Evolutionary conservation across 2,888 invertebrate genomes (phyloP), one percentile per base, ranked within the genome.

Genomic region (Hirtodrosophila trivittata): DNA sequence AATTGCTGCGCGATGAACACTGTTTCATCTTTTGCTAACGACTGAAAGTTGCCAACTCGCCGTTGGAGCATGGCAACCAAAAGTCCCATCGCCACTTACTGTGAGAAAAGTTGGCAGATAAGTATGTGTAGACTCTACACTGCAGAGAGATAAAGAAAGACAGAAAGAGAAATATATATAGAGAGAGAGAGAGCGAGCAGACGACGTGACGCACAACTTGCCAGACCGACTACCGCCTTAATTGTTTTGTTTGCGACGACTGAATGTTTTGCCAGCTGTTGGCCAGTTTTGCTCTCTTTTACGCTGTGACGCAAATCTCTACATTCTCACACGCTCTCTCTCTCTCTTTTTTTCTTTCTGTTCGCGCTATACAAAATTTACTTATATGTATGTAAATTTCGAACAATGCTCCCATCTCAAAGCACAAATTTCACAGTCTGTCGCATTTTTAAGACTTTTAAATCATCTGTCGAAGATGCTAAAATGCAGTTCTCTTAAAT

Each of bases 21-120:
- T 88, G 81, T 90, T 87, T 90, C 91, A 90, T 90, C 84, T 88
- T 90, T 89, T 89, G 89, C 88, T 87, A 87, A 13, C n/a, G 35
- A 33, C 33, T 33, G 33, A 28, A 50, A 42, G 50, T 14, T 52
- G 58, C 16, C 18, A 57, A 18, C 14, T 37, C 45, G 57, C 10
- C 33, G 67, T 32, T 14, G n/a, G 42, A 35, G 49, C 33, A 30
- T 6, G 5, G 18, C 25, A 65, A 30, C 46, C 13, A 18, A 39
- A 33, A 43, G 42, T 46, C 28, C 5, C 14, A 38, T 21, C 25
- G 38, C 18, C 52, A 66, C 64, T 75, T 72, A 76, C 68, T 78
- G 55, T 14, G 50, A 64, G 41, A 37, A 54, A 25, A 30, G 5
- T 21, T 21, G 18, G 18, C 18, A 21, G 18, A 21, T 21, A 21